Evolutionary conservation across 1,140 invertebrate species (phyloP).

Genomic region (Zaprionus kolodkinae): DNA sequence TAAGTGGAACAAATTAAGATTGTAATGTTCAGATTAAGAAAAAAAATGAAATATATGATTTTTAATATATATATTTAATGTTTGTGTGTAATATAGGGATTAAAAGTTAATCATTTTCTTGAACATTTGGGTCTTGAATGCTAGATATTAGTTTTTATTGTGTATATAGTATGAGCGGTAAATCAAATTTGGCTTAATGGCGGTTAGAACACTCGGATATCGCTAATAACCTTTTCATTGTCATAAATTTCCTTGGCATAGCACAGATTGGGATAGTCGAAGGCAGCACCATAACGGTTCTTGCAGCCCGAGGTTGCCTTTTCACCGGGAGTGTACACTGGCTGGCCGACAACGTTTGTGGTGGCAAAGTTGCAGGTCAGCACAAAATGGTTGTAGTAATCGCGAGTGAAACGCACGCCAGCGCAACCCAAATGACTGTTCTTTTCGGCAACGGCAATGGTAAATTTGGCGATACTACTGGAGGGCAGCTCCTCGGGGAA

Average conservation of each 20-base stretch:
- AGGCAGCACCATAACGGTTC: constrained; percentile 60
- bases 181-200: not conserved
- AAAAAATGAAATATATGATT: not conserved
- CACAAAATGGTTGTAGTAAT: constrained; percentile 67
- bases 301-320: constrained; percentile 58
- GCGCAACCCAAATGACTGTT: constrained; percentile 64
- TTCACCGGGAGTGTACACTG: constrained; percentile 60
- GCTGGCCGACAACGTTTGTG: constrained; percentile 56
- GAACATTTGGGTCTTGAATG: no score
- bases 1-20: not conserved
- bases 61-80: no score
- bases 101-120: no score
- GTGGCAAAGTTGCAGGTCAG: constrained; percentile 67
- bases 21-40: not conserved
- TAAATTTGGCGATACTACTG: constrained; percentile 57
- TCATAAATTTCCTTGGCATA: constrained; percentile 52
- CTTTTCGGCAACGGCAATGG: constrained; percentile 63
- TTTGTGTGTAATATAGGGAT: no score
- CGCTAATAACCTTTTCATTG: constrained; percentile 35
- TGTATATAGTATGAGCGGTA: not conserved
- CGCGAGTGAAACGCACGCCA: constrained; percentile 58
- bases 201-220: constrained; percentile 27
- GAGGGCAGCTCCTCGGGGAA: constrained; percentile 62
- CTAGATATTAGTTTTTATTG: no score
- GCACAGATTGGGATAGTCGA: constrained; percentile 50